Conservation (phyloP, 2,113 vertebrate species). For the Terrapene triunguis region DNA sequence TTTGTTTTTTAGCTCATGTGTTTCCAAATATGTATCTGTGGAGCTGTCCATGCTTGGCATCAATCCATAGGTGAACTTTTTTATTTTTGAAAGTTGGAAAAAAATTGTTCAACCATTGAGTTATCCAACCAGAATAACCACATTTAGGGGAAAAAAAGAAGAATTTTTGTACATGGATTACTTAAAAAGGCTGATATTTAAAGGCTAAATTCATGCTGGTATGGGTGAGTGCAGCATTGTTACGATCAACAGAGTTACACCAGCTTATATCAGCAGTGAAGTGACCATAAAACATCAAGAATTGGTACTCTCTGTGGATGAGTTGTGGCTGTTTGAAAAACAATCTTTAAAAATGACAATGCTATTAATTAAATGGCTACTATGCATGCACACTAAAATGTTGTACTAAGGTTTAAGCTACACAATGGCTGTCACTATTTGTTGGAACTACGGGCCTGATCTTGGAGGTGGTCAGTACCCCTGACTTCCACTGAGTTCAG, state of each 20-base stretch:
- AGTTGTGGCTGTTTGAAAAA: neutral
- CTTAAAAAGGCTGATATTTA: slow-evolving; percentile 22
- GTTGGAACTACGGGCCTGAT: neutral
- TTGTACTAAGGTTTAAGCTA: slow-evolving; percentile 11
- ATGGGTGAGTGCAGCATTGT: slow-evolving; percentile 30
- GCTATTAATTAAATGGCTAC: neutral
- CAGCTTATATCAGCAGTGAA: neutral
- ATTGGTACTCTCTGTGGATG: neutral
- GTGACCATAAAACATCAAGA: neutral
- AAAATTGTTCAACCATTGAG: neutral
- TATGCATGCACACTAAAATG: neutral
- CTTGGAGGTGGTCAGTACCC: neutral
- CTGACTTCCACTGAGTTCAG: neutral
- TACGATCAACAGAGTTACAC: neutral
- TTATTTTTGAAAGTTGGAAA: neutral
- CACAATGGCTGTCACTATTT: neutral
- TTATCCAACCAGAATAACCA: neutral
- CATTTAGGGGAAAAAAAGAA: neutral
- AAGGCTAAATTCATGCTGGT: slow-evolving; percentile 28
- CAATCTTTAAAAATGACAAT: neutral
- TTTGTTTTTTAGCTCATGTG: neutral
- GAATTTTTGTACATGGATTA: slow-evolving; percentile 14
- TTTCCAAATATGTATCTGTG: neutral
- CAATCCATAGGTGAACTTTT: neutral
- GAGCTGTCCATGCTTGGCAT: neutral